Percentiles rank a stretch among this genome's conserved stretches.
These are phyloP conservation scores for Listronotus oregonensis DNA, from an alignment of 1,140 invertebrate species.

Conservation along the genomic window DNA sequence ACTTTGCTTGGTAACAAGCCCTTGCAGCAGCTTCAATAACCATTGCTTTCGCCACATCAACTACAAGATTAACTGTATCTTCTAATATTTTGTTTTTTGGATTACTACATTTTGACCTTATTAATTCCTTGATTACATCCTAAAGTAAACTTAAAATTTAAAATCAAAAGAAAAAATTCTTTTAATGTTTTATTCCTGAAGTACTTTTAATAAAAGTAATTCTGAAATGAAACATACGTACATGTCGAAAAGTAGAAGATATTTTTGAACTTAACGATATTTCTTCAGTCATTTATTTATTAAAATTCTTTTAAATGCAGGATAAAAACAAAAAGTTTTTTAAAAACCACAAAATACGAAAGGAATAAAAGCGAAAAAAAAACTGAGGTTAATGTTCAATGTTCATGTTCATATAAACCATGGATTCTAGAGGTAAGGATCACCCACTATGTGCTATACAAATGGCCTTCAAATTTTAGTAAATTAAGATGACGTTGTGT, in stretches of 20 bases:
- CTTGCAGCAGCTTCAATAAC: conserved; percentile 59
- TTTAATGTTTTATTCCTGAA: background rate
- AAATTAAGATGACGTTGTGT: too few relatives aligned
- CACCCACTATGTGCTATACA: too few relatives aligned
- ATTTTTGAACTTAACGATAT: conserved; percentile 7
- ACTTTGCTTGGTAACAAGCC: conserved; percentile 56
- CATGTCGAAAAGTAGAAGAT: conserved; percentile 16
- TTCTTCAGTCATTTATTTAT: conserved; percentile 4
- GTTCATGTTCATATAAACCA: too few relatives aligned
- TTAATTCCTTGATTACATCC: conserved; percentile 53
- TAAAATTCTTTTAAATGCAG: too few relatives aligned
- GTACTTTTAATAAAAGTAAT: background rate
- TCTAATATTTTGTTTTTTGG: conserved; percentile 54
- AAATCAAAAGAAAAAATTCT: background rate
- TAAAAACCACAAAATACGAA: too few relatives aligned
- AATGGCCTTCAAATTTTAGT: too few relatives aligned
- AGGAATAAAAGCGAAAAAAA: too few relatives aligned
- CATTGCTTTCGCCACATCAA: conserved; percentile 58
- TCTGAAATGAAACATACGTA: background rate
- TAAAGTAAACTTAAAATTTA: conserved; percentile 26
- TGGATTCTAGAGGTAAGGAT: too few relatives aligned
- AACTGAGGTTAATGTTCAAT: too few relatives aligned
- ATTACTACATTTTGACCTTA: conserved; percentile 51
- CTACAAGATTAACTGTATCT: conserved; percentile 53
- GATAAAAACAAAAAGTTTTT: too few relatives aligned